Conservation (phyloP, 2,113 vertebrate genomes). For the Camelus dromedarius region DNA sequence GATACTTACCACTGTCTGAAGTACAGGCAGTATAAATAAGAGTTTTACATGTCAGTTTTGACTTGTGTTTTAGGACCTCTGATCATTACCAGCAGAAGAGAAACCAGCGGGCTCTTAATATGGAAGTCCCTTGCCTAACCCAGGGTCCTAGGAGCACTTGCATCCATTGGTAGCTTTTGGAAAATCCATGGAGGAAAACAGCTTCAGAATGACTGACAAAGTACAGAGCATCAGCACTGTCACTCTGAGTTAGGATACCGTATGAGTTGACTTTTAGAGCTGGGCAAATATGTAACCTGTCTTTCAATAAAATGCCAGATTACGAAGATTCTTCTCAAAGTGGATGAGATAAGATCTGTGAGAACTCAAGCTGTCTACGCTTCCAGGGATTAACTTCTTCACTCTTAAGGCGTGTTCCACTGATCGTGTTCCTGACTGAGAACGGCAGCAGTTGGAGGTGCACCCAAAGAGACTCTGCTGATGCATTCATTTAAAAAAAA, state of each 20-base stretch:
- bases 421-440: neutral
- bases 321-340: neutral
- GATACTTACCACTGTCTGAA: conserved; percentile 64
- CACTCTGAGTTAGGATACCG: neutral
- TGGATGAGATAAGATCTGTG: neutral
- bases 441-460: neutral
- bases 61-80: conserved; percentile 54
- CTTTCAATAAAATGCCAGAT: neutral
- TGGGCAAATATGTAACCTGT: neutral
- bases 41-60: conserved; percentile 63
- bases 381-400: neutral
- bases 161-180: neutral
- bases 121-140: neutral
- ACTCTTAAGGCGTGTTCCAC: neutral
- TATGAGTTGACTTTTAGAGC: neutral
- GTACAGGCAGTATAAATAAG: conserved; percentile 59
- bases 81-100: neutral
- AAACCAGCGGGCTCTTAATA: conserved; percentile 18
- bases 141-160: neutral
- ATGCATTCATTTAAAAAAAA: neutral
- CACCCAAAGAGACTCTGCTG: neutral
- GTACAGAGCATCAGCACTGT: neutral
- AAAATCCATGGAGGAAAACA: neutral
- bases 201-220: neutral
- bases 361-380: neutral